Base-by-base conservation (phyloP, 2,888 invertebrate species). In the Chymomyza caudatula region DNA sequence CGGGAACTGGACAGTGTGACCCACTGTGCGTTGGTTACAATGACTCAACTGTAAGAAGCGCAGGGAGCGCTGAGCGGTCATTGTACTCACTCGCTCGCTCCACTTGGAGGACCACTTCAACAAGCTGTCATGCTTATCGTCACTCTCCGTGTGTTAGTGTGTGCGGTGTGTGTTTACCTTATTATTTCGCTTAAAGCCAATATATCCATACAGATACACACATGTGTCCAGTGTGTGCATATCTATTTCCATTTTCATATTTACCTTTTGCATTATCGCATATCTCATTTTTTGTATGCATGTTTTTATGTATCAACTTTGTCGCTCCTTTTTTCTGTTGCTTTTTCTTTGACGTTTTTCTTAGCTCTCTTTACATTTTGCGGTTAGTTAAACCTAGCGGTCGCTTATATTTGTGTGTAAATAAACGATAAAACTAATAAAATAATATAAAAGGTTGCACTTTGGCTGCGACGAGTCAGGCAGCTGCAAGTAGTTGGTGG, bases 361-460 rank as follows among this genome's bases (percentile, higher is more conserved):
- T 29, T 51, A 25, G 55, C 25, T 25, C 6, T 8, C 29, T 37
- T 17, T 47, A 47, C 47, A 47, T 47, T 60, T 67, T 76, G 78
- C 65, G 78, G 73, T 77, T 77, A 78, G 78, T 78, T 77, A 77
- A 77, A 67, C 63, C 54, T 65, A 68, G 75, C 52, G 73, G 71
- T 68, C 63, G 64, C 44, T 69, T 17, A 37, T 69, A 69, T 25
- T 71, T 71, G 59, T 67, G 62, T 65, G 75, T 72, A 75, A 77
- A 80, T 73, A 76, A 66, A 60, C 67, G 70, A 78, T 74, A 67
- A 68, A 2, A 44, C n/a, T n/a, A 44, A 47, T n/a, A 47, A 44
- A 47, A 11, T 43, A 61, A 44, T 44, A 69, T 49, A 22, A 63
- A 22, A 65, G 60, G 52, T 49, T 54, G 37, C 43, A 54, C 44